phyloP scores from a whole-genome alignment of 2,113 vertebrate genomes.

The Copsychus sechellarum region DNA sequence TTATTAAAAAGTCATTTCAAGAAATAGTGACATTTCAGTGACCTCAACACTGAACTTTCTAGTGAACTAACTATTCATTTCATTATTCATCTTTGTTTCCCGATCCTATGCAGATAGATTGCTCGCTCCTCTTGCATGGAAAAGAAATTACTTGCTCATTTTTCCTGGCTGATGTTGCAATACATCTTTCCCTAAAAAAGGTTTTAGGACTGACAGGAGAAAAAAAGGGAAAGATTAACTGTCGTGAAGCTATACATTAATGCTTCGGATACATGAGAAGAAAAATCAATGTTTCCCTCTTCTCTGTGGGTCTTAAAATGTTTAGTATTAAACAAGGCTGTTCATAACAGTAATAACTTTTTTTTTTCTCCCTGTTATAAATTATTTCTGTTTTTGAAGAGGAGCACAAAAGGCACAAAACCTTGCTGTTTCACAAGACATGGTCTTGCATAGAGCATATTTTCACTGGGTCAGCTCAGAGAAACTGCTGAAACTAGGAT shows the following conservation, averaged over 20 bases:
- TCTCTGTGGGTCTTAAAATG: background rate
- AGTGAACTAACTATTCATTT: slow-evolving; percentile 38
- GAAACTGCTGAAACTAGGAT: background rate
- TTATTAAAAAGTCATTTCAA: background rate
- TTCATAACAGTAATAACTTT: background rate
- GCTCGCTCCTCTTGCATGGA: slow-evolving; percentile 20
- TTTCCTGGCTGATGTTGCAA: slow-evolving; percentile 44
- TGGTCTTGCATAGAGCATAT: background rate
- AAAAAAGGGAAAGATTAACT: slow-evolving; percentile 38
- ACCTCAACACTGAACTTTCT: background rate
- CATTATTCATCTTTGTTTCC: slow-evolving; percentile 44
- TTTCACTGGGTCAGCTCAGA: background rate
- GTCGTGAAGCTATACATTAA: background rate
- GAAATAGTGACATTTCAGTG: background rate
- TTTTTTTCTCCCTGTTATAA: background rate
- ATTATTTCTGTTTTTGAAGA: background rate
- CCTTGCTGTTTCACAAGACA: background rate
- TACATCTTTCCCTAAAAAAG: slow-evolving; percentile 48
- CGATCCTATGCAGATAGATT: background rate
- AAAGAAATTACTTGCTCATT: slow-evolving; percentile 49
- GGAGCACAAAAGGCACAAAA: background rate
- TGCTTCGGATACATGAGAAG: background rate
- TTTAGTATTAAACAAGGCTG: background rate
- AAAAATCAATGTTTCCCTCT: background rate
- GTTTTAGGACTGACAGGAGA: background rate